phyloP scores from a whole-genome alignment of 2,888 invertebrate genomes.

The Hyalella azteca region DNA sequence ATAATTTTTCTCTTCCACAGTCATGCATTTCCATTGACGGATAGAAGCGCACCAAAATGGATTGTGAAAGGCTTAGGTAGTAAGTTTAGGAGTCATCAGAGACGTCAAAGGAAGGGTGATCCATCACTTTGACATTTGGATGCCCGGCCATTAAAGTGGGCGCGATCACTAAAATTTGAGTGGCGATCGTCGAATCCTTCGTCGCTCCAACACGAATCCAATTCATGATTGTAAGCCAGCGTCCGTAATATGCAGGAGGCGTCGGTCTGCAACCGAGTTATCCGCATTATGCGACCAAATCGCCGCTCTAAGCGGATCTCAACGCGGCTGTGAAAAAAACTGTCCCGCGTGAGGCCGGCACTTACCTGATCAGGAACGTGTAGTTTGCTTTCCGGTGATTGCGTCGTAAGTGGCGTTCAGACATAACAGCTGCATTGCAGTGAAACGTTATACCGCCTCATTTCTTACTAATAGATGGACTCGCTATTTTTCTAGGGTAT shows the following conservation, averaged over 20 bases:
- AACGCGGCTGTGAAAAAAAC: constrained; percentile 13
- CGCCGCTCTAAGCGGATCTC: constrained; percentile 16
- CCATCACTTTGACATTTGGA: constrained; percentile 36
- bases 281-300: constrained; percentile 12
- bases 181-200: constrained; percentile 17
- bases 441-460: constrained; percentile 27
- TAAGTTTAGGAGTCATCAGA: constrained; percentile 33
- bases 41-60: constrained; percentile 21
- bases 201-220: constrained; percentile 22
- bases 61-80: constrained; percentile 35
- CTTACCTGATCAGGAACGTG: constrained; percentile 27
- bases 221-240: constrained; percentile 12
- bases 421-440: constrained; percentile 26
- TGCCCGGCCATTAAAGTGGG: constrained; percentile 35
- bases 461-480: constrained; percentile 9
- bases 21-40: constrained; percentile 24
- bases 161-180: constrained; percentile 34
- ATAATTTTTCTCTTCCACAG: background rate
- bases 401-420: background rate
- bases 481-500: background rate
- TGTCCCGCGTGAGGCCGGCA: constrained; percentile 12
- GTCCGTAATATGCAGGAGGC: constrained; percentile 20
- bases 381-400: background rate
- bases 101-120: constrained; percentile 35
- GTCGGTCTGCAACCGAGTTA: constrained; percentile 21